phyloP scores from a whole-genome alignment of 1,140 invertebrate genomes.

The Oreohelix idahoensis region DNA sequence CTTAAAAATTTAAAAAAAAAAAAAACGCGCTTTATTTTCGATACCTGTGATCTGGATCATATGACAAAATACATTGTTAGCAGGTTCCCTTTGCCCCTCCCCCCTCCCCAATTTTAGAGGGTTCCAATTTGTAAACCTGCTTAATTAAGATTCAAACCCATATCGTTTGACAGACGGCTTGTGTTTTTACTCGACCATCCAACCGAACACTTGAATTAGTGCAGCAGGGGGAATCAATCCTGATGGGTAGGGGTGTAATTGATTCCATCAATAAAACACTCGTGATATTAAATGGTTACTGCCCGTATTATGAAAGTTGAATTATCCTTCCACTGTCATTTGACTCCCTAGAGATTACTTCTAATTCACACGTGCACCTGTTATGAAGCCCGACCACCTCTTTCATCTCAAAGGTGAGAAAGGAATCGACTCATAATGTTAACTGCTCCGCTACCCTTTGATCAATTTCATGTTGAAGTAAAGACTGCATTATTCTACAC shows the following conservation, averaged over 20 bases:
- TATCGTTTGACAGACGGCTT: not conserved
- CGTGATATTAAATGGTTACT: not conserved
- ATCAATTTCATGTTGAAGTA: not conserved
- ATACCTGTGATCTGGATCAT: too few relatives aligned
- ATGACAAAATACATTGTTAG: too few relatives aligned
- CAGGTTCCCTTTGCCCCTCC: too few relatives aligned
- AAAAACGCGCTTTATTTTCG: too few relatives aligned
- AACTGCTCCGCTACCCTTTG: not conserved
- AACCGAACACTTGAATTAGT: not conserved
- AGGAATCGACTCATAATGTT: not conserved
- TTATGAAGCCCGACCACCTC: not conserved
- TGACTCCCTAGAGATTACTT: not conserved
- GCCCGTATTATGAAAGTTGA: not conserved
- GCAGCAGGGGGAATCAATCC: not conserved
- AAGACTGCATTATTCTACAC: not conserved
- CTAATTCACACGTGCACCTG: not conserved
- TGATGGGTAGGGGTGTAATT: not conserved
- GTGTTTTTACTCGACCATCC: not conserved
- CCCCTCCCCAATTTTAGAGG: not conserved
- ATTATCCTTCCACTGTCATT: not conserved
- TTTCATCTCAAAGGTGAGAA: not conserved
- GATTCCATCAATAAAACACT: not conserved
- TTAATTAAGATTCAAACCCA: not conserved
- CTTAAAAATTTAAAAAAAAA: too few relatives aligned
- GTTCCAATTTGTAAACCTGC: not conserved